A percentile compares a stretch with the other conserved stretches of the same genome.
phyloP scores from a whole-genome alignment of 2,888 invertebrate genomes.

The Tenthredo livida region DNA sequence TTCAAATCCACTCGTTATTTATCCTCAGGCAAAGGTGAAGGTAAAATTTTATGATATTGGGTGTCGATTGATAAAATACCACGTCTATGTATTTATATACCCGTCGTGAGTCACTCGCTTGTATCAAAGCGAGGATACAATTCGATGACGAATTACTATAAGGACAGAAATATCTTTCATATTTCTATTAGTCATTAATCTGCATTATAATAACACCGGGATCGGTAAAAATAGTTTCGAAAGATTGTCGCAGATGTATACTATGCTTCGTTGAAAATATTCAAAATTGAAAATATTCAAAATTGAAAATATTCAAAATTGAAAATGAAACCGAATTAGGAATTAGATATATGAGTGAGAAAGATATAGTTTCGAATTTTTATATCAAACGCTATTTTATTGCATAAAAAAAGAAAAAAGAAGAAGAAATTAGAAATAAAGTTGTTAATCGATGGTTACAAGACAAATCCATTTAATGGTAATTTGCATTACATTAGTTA shows the following conservation, averaged over 20 bases:
- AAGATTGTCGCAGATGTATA: too few relatives aligned
- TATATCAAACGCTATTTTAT: too few relatives aligned
- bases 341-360: too few relatives aligned
- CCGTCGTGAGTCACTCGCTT: not conserved
- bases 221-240: not conserved
- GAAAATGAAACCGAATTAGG: too few relatives aligned
- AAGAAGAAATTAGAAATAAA: not conserved
- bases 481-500: not conserved
- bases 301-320: too few relatives aligned
- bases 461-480: not conserved
- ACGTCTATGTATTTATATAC: not conserved
- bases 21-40: too few relatives aligned
- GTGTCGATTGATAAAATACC: not conserved
- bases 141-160: slow-evolving; percentile 3
- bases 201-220: slow-evolving; percentile 16
- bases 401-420: too few relatives aligned
- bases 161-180: not conserved
- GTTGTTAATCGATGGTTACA: not conserved
- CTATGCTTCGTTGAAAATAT: too few relatives aligned
- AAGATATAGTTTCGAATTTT: too few relatives aligned
- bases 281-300: too few relatives aligned
- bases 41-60: too few relatives aligned
- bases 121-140: not conserved
- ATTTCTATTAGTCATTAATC: slow-evolving; percentile 16
- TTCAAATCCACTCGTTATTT: too few relatives aligned